Base-by-base conservation (phyloP, 2,888 invertebrate species). In the Amaurobius ferox region DNA sequence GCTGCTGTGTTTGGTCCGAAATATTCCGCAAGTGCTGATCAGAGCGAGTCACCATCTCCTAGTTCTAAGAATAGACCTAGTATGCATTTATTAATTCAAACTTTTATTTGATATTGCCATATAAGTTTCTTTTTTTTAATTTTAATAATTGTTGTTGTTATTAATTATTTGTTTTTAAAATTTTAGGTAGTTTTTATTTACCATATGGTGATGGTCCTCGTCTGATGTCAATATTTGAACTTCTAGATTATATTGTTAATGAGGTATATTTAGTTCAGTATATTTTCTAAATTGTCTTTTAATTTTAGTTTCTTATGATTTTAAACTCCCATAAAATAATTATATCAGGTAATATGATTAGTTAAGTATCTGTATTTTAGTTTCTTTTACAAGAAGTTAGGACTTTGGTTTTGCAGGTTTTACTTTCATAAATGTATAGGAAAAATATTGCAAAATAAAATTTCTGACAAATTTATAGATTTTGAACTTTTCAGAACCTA, bases 241-340 rank as follows among this genome's bases (percentile, higher is more conserved):
- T 99, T 73, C 93, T 99, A 40, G 99, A 99, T 92, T 99, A 99
- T 92, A 99, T 99, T 90, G 99, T 99, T 5, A 99, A 99, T 92
- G 98, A 98, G 92, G 98, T 98, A 88, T 90, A 87, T 28, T 7
- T 67, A 32, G 6, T 1, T 29, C 7, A 11, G 16, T 62, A 2
- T 7, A 0, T 48, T 48, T 26, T 23, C 13, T 16, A 6, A 44
- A 70, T 70, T 6, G 0, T 30, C 30, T 35, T 3, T n/a, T 0
- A 19, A 1, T 40, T 70, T 9, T 70, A 16, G 16, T 39, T n/a
- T n/a, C n/a, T n/a, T n/a, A n/a, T n/a, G n/a, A n/a, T n/a, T n/a
- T n/a, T n/a, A n/a, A n/a, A n/a, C n/a, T n/a, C n/a, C n/a, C n/a
- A n/a, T n/a, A n/a, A n/a, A n/a, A n/a, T n/a, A n/a, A n/a, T n/a